These are phyloP conservation scores for Salvator merianae DNA, from an alignment of 2,113 vertebrate genomes.

Conservation along the genomic window DNA sequence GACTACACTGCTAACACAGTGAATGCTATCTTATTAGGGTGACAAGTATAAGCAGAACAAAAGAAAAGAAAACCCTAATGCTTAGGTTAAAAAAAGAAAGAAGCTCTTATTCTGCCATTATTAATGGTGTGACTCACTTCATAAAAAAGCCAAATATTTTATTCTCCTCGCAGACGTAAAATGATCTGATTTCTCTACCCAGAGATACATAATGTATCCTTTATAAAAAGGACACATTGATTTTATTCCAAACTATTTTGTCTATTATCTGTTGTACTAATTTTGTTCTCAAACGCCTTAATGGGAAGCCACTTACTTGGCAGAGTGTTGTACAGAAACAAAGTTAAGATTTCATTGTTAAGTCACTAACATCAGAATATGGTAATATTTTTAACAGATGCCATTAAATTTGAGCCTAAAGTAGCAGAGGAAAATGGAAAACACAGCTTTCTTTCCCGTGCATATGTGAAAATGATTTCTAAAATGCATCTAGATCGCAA, in stretches of 20 bases:
- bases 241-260: slow-evolving; percentile 7
- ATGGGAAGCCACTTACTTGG: slow-evolving; percentile 11
- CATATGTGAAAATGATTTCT: slow-evolving; percentile 9
- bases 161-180: not conserved
- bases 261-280: not conserved
- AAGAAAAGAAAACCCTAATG: too few species aligned
- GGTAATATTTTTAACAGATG: slow-evolving; percentile 7
- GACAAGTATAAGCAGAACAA: not conserved
- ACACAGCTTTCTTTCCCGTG: fast-evolving
- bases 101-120: not conserved
- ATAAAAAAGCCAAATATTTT: not conserved
- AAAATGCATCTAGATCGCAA: not conserved
- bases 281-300: slow-evolving; percentile 19
- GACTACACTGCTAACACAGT: not conserved
- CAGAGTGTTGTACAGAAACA: not conserved
- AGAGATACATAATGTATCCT: not conserved
- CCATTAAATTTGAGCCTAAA: not conserved
- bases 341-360: slow-evolving; percentile 16
- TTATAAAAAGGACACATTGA: slow-evolving; percentile 24
- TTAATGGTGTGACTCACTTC: not conserved
- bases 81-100: not conserved
- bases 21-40: not conserved
- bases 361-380: not conserved
- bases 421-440: not conserved
- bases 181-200: not conserved